phyloP scores from a whole-genome alignment of 2,888 invertebrate genomes.

The Hemistola chrysoprasaria region DNA sequence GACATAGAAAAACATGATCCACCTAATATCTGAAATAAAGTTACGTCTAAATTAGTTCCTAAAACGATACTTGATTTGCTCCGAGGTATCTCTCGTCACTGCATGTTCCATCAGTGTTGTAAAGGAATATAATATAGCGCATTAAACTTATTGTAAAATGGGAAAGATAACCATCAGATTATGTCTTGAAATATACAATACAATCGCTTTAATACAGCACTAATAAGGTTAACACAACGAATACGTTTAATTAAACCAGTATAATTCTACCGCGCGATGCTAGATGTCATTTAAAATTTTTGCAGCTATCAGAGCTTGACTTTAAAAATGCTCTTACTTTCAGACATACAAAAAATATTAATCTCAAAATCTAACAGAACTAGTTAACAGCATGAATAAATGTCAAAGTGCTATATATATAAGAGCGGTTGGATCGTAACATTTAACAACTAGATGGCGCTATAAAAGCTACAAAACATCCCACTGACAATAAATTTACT shows the following conservation, averaged over 20 bases:
- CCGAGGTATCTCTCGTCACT: constrained; percentile 20
- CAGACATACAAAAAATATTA: too few relatives aligned
- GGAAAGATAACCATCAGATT: constrained; percentile 1
- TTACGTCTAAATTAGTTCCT: constrained; percentile 14
- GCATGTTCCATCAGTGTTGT: constrained; percentile 19
- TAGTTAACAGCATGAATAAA: not conserved
- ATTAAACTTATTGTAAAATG: constrained; percentile 29
- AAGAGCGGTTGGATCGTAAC: constrained; percentile 5
- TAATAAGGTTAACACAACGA: too few relatives aligned
- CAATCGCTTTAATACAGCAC: too few relatives aligned
- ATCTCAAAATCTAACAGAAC: too few relatives aligned
- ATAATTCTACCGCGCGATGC: too few relatives aligned
- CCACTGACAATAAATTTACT: constrained; percentile 39
- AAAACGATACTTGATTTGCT: constrained; percentile 26
- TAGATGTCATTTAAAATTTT: too few relatives aligned
- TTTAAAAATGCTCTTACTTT: too few relatives aligned
- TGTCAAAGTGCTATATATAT: constrained; percentile 3
- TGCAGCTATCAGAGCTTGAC: too few relatives aligned
- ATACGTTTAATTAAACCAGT: too few relatives aligned
- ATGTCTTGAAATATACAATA: not conserved
- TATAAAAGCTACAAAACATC: constrained; percentile 5
- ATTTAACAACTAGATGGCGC: constrained; percentile 5
- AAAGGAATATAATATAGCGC: constrained; percentile 22
- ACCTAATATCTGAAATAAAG: constrained; percentile 1
- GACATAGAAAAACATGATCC: constrained; percentile 4